Evolutionary conservation across 2,888 invertebrate species (phyloP), one percentile per base, ranked within the genome.

Genomic region (Malacosoma neustria): DNA sequence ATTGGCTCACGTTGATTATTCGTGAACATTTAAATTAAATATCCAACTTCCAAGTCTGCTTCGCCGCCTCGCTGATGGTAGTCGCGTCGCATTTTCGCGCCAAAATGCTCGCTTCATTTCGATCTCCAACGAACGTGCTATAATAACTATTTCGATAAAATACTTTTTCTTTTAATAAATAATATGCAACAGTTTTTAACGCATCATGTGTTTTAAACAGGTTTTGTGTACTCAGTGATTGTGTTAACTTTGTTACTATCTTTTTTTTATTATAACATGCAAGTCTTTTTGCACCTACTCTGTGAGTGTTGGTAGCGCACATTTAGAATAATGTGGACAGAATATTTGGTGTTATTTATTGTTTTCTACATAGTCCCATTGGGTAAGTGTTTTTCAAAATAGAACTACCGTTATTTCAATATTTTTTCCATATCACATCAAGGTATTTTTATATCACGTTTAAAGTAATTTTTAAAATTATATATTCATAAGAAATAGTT

Each of bases 301-400:
- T 64, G 67, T 72, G 72, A 67, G 62, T 62, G 58, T 53, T 62
- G 59, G 62, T 68, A 68, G 41, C n/a, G 59, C 61, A 65, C 56
- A 63, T 55, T 58, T 71, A 54, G 58, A 62, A 84, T 72, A 70
- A 84, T 84, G 84, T 74, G 82, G 61, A 77, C 67, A 61, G 77
- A 72, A 67, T 69, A 33, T 14, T 33, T 39, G 15, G 31, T 33
- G 30, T 11, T 34, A 22, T 13, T 13, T 14, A 4, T 36, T 13
- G 5, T 39, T 30, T 11, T 39, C 12, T 15, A 36, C 13, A 14
- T 30, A 11, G 13, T 36, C 33, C 22, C 36, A 5, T 13, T 33
- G 13, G 39, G 39, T 39, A 30, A 39, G 39, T 30, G 11, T 4
- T 30, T 30, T n/a, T 13, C 5, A 11, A 9, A 32, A 15, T 14